Evolutionary conservation across 1,140 invertebrate species (phyloP), one percentile per base, ranked within the genome.

Genomic region (Rhagoletis zephyria): DNA sequence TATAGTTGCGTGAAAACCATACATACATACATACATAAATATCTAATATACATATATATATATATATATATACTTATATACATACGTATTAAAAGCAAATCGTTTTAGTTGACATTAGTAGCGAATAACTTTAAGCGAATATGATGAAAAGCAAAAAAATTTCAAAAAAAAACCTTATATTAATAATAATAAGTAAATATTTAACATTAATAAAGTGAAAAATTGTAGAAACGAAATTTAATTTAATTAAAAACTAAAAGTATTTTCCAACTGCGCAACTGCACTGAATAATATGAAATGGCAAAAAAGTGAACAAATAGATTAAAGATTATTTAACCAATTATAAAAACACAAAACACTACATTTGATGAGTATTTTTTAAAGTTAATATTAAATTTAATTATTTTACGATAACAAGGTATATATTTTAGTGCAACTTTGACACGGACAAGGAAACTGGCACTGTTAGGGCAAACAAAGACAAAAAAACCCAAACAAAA

Each of bases 51-150:
- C 30, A 30, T 30, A 30, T 30, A 30, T 30, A 30, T n/a, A n/a
- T n/a, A n/a, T n/a, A n/a, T 30, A 30, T 30, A 30, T 30, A 30
- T 30, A 30, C 30, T 30, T 42, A 63, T 14, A 61, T 85, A 85
- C 59, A 85, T 85, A 63, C 5, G 61, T n/a, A 63, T 86, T 48
- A 45, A 51, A 81, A 81, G 10, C 3, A 56, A 48, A 56, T 81
- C 51, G 48, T 81, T 81, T 81, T 81, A 81, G 74, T 81, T 81
- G 48, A 81, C n/a, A 81, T 81, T 81, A 81, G 48, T 81, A 81
- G 74, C 74, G 74, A 81, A 81, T 81, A 81, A 90, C 91, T 89
- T 91, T 90, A 91, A 87, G 87, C 87, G 64, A 85, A 88, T 67
- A 16, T 87, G 85, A 87, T 87, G 67, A 85, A 87, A 88, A 87